Evolutionary conservation across 2,888 invertebrate species (phyloP).

Genomic region (Odontocerum albicorne): DNA sequence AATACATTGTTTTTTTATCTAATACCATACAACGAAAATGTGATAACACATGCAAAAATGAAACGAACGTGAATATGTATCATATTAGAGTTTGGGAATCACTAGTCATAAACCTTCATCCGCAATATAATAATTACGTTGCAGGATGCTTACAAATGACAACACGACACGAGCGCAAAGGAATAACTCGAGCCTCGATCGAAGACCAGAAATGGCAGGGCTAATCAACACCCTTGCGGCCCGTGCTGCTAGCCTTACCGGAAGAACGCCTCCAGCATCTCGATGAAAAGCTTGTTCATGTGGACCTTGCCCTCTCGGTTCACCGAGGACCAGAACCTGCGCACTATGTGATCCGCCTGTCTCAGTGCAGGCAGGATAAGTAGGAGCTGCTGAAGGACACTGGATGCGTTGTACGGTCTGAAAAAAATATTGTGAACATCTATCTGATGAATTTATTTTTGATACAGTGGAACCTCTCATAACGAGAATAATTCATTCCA

Average conservation of each 20-base stretch:
- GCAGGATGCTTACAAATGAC: not conserved
- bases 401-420: constrained; percentile 72
- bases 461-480: too few species aligned
- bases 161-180: constrained; percentile 23
- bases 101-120: too few species aligned
- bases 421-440: too few species aligned
- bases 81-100: too few species aligned
- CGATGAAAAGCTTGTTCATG: constrained; percentile 95
- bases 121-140: too few species aligned
- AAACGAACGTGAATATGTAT: too few species aligned
- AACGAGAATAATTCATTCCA: too few species aligned
- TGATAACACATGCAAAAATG: too few species aligned
- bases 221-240: constrained; percentile 32
- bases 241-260: constrained; percentile 49
- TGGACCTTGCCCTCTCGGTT: constrained; percentile 86
- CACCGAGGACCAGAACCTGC: constrained; percentile 88
- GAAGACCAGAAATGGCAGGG: too few species aligned
- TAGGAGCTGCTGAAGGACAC: constrained; percentile 83
- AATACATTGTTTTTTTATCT: too few species aligned
- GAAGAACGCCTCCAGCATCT: constrained; percentile 87
- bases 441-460: too few species aligned
- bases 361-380: constrained; percentile 86
- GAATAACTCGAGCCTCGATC: not conserved
- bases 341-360: constrained; percentile 86
- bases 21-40: too few species aligned